These are phyloP conservation scores for Cephus pulcher DNA, from an alignment of 2,888 invertebrate species.

Conservation along the genomic window DNA sequence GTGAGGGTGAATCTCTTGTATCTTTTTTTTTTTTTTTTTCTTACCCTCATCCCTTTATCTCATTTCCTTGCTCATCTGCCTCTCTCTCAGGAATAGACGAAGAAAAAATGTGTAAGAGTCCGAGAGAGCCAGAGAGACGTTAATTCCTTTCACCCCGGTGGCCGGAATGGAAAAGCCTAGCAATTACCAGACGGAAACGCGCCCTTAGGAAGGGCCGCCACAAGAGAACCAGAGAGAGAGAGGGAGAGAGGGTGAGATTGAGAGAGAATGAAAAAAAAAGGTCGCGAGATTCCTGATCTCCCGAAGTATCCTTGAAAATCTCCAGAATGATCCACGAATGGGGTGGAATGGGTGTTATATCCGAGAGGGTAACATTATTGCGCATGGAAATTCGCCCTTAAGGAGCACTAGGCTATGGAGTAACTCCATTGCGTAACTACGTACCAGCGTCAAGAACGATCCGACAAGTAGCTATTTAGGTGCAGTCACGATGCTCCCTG, in stretches of 20 bases:
- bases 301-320: not conserved
- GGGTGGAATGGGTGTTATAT: not conserved
- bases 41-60: not conserved
- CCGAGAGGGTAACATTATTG: not conserved
- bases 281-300: conserved; percentile 1
- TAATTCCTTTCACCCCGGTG: conserved; percentile 23
- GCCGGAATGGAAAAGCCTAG: conserved; percentile 2
- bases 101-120: not conserved
- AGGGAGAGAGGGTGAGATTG: not conserved
- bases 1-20: not conserved
- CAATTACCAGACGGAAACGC: not conserved
- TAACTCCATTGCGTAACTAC: not conserved
- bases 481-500: conserved; percentile 41
- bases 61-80: not conserved
- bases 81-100: not conserved
- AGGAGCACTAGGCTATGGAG: not conserved
- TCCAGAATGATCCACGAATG: not conserved
- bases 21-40: not conserved
- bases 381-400: not conserved
- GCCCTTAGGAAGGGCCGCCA: not conserved
- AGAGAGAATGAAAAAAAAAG: not conserved
- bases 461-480: conserved; percentile 66
- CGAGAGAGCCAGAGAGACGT: conserved; percentile 20
- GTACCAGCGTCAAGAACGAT: conserved; percentile 47
- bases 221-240: not conserved